Conservation (phyloP, 2,113 vertebrate genomes). For the Cyanistes caeruleus region DNA sequence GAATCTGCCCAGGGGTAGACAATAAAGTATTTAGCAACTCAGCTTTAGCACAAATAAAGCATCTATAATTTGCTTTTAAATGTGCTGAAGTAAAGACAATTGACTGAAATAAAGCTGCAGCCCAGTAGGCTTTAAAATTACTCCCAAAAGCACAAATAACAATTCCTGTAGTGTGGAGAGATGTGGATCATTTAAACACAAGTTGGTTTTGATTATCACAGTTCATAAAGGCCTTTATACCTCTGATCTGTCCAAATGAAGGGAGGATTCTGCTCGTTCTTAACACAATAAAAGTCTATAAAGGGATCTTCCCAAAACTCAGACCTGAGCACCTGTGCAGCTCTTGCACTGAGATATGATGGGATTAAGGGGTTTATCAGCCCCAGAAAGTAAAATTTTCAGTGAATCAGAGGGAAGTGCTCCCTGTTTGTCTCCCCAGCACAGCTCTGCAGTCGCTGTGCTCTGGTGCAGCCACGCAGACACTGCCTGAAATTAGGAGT, state of each 20-base stretch:
- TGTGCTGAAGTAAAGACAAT: not conserved
- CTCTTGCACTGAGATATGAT: not conserved
- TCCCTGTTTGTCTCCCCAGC: not conserved
- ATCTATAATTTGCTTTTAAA: not conserved
- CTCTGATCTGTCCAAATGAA: not conserved
- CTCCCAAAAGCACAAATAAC: not conserved
- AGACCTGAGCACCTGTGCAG: not conserved
- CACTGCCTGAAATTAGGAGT: not conserved
- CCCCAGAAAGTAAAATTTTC: not conserved
- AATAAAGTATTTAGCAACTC: not conserved
- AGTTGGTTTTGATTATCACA: conserved; percentile 61
- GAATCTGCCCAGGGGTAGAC: not conserved
- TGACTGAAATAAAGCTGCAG: not conserved
- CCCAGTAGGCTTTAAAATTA: not conserved
- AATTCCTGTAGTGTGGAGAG: not conserved
- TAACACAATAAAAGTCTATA: not conserved
- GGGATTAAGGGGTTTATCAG: not conserved
- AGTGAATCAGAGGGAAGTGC: not conserved
- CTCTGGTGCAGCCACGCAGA: not conserved
- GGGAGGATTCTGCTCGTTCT: not conserved
- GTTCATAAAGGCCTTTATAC: conserved; percentile 16
- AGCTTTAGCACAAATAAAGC: not conserved
- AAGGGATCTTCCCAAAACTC: not conserved
- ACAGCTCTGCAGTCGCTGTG: not conserved
- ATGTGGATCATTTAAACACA: not conserved